Evolutionary conservation across 2,888 invertebrate species (phyloP), one percentile per base, ranked within the genome.

Genomic region (Heteromurus nitidus): DNA sequence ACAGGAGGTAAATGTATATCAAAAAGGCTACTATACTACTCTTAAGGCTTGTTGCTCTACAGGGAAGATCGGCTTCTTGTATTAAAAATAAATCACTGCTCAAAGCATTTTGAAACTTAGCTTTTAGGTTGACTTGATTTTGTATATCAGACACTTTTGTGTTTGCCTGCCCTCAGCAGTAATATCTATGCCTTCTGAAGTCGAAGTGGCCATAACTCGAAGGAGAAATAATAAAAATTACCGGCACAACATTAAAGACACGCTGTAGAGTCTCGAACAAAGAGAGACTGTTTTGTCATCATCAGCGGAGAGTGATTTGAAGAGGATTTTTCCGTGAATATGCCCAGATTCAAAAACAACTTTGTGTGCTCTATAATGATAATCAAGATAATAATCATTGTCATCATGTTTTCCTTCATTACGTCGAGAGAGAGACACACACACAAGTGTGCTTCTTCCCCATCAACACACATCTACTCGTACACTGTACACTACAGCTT

Each of bases 341-440:
- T 62, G 5, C 62, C 47, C 22, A 53, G 24, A 26, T 65, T 55
- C 36, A 28, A 58, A 60, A 16, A 58, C 55, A 55, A 7, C 55
- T 68, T 30, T 77, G 68, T 77, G 50, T 60, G 53, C 68, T 62
- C 69, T 50, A 31, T 79, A 79, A 79, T 79, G 70, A 79, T 79
- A 79, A 70, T 79, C 79, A 70, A 79, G 79, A 70, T 79, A 79
- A 79, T 70, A 64, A 70, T 79, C 69, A 79, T 79, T 79, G 79
- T 79, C 79, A 65, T 79, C 70, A 64, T 79, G 64, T 70, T 70
- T 79, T 64, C 79, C 69, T 79, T 79, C 79, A 79, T 79, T 79
- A 79, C 79, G 64, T 53, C 47, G n/a, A 13, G 28, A 64, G 42
- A 28, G 28, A 26, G 1, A 73, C 58, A 55, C 22, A 65, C 18